phyloP scores from a whole-genome alignment of 2,888 invertebrate species.

The Asteroscopus sphinx region DNA sequence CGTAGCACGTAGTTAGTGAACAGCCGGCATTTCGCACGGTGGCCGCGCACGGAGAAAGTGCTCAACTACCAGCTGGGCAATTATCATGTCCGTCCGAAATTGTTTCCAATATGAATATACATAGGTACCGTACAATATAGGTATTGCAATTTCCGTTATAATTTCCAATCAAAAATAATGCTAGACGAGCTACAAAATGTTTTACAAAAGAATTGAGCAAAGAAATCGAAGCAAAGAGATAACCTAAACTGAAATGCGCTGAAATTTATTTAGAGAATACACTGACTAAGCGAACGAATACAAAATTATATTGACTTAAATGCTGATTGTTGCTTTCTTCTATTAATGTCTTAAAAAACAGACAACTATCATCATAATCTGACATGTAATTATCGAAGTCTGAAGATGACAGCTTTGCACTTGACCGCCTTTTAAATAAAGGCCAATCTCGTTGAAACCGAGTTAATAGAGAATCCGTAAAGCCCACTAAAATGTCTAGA shows the following conservation, averaged over 20 bases:
- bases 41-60: constrained; percentile 60
- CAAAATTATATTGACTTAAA: background rate
- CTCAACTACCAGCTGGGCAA: constrained; percentile 36
- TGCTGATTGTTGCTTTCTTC: background rate
- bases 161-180: constrained; percentile 7
- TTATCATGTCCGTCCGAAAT: constrained; percentile 35
- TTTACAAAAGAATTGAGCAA: background rate
- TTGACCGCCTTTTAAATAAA: constrained; percentile 52
- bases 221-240: background rate
- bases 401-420: constrained; percentile 43
- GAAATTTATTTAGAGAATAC: too few species aligned
- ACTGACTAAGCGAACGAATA: background rate
- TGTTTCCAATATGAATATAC: constrained; percentile 25
- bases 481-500: constrained; percentile 40
- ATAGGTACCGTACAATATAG: background rate
- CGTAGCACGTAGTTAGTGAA: constrained; percentile 53
- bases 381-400: constrained; percentile 21
- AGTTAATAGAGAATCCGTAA: constrained; percentile 40
- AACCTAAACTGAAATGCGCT: background rate
- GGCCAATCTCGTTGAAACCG: constrained; percentile 42
- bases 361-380: constrained; percentile 8
- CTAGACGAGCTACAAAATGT: constrained; percentile 11
- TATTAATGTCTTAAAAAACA: constrained; percentile 17
- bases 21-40: constrained; percentile 59
- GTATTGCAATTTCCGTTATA: constrained; percentile 10